A percentile compares a stretch with the other conserved stretches of the same genome.
Evolutionary conservation across 2,797 vertebrate species (phyloP).

Genomic region (Smutsia temminckii): DNA sequence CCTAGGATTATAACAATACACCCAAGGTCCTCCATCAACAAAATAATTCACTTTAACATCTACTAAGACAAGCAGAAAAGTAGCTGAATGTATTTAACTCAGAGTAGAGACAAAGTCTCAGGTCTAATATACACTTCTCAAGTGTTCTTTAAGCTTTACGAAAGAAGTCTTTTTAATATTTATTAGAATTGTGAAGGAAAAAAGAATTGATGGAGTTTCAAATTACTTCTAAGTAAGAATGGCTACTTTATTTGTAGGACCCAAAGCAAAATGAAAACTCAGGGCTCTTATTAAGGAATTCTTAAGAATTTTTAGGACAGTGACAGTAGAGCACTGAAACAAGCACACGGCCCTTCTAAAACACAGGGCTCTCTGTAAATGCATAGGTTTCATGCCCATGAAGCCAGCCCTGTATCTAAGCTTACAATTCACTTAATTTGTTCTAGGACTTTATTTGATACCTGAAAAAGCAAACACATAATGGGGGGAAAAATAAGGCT

Average conservation of each 20-base stretch:
- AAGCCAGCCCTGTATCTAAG: neutral
- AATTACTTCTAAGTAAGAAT: neutral
- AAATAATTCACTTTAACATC: neutral
- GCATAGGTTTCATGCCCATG: neutral
- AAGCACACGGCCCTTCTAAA: neutral
- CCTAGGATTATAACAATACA: neutral
- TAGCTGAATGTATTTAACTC: neutral
- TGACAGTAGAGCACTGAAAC: neutral
- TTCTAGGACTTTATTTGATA: neutral
- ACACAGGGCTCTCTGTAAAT: neutral
- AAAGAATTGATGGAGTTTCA: neutral
- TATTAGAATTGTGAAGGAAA: slow-evolving; percentile 25
- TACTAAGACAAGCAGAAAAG: neutral
- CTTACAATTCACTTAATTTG: neutral
- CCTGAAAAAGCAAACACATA: neutral
- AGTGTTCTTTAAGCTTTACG: slow-evolving; percentile 17
- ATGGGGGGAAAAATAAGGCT: neutral
- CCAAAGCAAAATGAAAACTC: neutral
- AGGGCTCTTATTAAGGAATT: neutral
- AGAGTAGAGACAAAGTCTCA: neutral
- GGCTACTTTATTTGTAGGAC: neutral
- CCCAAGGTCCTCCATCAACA: neutral
- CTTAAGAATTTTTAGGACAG: neutral
- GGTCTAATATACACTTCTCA: neutral
- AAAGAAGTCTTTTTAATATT: neutral